These are phyloP conservation scores for Notothenia rossii DNA, from an alignment of 2,113 vertebrate genomes.

Conservation along the genomic window DNA sequence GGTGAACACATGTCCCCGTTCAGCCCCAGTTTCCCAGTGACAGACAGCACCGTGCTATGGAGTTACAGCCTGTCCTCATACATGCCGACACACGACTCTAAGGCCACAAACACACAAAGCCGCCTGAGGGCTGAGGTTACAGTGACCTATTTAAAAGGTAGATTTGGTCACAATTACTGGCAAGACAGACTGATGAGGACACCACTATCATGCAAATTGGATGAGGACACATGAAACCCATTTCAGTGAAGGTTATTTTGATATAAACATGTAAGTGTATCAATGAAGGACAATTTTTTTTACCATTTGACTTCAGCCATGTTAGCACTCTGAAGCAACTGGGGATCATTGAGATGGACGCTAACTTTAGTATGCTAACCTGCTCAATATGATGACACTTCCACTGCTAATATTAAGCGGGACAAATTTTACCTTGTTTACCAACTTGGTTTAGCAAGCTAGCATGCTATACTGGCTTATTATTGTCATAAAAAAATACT, in stretches of 20 bases:
- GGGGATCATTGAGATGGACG: no score
- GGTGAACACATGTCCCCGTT: slow-evolving; percentile 61
- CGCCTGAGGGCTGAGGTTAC: slow-evolving; percentile 58
- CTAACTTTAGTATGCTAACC: no score
- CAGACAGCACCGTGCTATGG: slow-evolving; percentile 25
- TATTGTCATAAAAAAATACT: no score
- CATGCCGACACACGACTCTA: slow-evolving; percentile 27
- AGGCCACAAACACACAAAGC: slow-evolving; percentile 3
- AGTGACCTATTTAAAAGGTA: slow-evolving; percentile 65
- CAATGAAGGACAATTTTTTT: no score
- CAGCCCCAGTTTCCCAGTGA: slow-evolving; percentile 60
- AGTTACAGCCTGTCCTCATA: slow-evolving; percentile 65
- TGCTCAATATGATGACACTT: no score
- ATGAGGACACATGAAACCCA: background rate
- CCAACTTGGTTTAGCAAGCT: no score
- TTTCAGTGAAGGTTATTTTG: background rate
- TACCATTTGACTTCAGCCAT: no score
- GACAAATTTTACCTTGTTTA: no score
- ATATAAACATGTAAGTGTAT: background rate
- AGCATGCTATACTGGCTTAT: no score
- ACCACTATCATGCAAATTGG: background rate
- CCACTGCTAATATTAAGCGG: no score
- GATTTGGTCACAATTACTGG: slow-evolving; percentile 25
- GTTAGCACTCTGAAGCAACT: no score
- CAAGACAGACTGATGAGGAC: slow-evolving; percentile 5